Base-by-base conservation (phyloP, 2,888 invertebrate species). In the Alsophila aescularia region DNA sequence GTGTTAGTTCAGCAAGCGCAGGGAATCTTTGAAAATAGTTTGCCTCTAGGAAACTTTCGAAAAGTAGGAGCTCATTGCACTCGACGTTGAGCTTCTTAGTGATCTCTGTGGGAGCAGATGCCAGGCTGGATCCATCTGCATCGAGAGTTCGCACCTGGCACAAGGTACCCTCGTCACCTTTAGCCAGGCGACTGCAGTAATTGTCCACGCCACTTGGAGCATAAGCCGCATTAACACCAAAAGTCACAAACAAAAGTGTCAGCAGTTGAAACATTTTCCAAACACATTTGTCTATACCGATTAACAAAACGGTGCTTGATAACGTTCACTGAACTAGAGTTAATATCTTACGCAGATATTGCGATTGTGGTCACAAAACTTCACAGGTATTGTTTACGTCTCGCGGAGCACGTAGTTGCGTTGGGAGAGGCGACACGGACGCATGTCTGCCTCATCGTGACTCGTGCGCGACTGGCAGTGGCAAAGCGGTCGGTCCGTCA, bases 31-130 rank as follows among this genome's bases (percentile, higher is more conserved):
- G 94, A 85, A 96, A 96, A 68, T 94, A 94, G 73, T 95, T 95
- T 9, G 94, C 93, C 59, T 95, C 93, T 51, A 97, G 87, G 63
- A 94, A 93, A 89, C 96, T 97, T 92, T 96, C 96, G 79, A 95
- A 95, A 61, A 96, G 93, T 69, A 96, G 91, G 69, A 95, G 94
- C 75, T 95, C 95, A 85, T 95, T 95, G 87, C 97, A 97, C 74
- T 94, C 93, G 58, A 98, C 92, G 62, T 93, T 93, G 62, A 98
- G 91, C 58, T 93, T 94, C 63, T 95, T 94, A 34, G 96, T 95
- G 45, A 95, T 94, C 76, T 97, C 96, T 42, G 94, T 73, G 56
- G 92, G 86, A 63, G 93, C 85, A 60, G 93, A 87, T 77, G 92
- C 91, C 64, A 95, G 89, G 79, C 94, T 95, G 64, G 95, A 93